Evolutionary conservation across 2,113 vertebrate species (phyloP), one percentile per base, ranked within the genome.

Genomic region (Perca schrenkii): DNA sequence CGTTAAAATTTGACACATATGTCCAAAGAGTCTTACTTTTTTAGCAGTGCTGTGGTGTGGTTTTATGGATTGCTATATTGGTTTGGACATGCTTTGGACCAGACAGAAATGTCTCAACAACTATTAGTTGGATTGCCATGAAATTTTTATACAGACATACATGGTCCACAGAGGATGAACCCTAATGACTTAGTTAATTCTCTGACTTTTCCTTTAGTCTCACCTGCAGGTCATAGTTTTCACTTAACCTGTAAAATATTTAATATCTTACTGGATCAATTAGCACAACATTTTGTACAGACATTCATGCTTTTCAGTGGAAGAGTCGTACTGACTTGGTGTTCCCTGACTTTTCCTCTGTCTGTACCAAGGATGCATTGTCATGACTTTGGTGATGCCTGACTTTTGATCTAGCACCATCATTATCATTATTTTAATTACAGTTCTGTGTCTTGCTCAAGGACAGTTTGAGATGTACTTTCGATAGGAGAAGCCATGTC

Each of bases 11-110:
- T 79, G n/a, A 47, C 1, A 2, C 16, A 12, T 54, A 31, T 53
- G 22, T 53, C n/a, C 7, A 53, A 17, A 53, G 19, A 31, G 21
- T 47, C 13, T 2, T 60, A 13, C 40, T 2, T 22, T 17, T 21
- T 36, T 17, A 50, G 17, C 62, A n/a, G 36, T 10, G 19, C 2
- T 17, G 49, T 54, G n/a, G 8, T 16, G 36, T 49, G 17, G 60
- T 14, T 22, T 19, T 17, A 46, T 10, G 1, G 1, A 40, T n/a
- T 6, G 1, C 28, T n/a, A 3, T 36, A 6, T 19, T 0, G 3
- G 1, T 13, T 46, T 53, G 28, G 28, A 28, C 28, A 28, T 28
- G 28, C 25, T 6, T 19, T 11, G 64, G 40, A 11, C 40, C 40
- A 43, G 2, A 68, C 1, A 0, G 47, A 68, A 68, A 50, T 6